Evolutionary conservation across 2,113 vertebrate genomes (phyloP).

Genomic region (Triplophysa tibetana): DNA sequence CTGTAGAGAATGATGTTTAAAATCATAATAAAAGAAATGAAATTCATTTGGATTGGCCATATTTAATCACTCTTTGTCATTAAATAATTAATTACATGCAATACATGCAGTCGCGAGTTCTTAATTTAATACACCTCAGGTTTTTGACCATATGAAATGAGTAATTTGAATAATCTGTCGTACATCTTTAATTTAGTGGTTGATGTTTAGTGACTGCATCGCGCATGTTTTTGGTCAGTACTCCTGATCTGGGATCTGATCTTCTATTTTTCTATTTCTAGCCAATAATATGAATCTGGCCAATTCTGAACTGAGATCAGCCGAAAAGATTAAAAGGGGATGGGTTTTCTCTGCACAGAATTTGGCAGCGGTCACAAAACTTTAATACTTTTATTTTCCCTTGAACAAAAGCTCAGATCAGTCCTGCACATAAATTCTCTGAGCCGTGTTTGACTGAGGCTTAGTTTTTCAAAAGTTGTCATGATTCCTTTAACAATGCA

Average conservation of each 20-base stretch:
- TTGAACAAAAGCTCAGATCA: slow-evolving; percentile 1
- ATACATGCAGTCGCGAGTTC: not conserved
- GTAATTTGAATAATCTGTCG: not conserved
- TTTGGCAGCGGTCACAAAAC: not conserved
- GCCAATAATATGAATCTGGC: not conserved
- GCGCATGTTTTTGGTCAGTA: not conserved
- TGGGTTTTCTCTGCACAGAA: not conserved
- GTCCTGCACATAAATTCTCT: not conserved
- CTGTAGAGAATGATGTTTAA: too few species aligned
- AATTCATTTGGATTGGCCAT: not conserved
- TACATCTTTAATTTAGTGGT: not conserved
- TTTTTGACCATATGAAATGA: not conserved
- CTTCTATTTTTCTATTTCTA: not conserved
- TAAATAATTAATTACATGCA: not conserved
- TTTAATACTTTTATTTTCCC: not conserved
- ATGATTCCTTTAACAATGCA: not conserved
- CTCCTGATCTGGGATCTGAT: slow-evolving; percentile 3
- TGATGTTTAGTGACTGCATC: not conserved
- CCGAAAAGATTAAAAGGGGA: not conserved
- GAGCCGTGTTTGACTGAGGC: not conserved
- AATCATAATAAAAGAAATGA: not conserved
- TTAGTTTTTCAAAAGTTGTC: not conserved
- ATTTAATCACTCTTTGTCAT: not conserved
- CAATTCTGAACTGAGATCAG: slow-evolving; percentile 29
- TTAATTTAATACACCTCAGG: not conserved